phyloP scores from a whole-genome alignment of 2,797 vertebrate species.

The Acanthurus lineatus region DNA sequence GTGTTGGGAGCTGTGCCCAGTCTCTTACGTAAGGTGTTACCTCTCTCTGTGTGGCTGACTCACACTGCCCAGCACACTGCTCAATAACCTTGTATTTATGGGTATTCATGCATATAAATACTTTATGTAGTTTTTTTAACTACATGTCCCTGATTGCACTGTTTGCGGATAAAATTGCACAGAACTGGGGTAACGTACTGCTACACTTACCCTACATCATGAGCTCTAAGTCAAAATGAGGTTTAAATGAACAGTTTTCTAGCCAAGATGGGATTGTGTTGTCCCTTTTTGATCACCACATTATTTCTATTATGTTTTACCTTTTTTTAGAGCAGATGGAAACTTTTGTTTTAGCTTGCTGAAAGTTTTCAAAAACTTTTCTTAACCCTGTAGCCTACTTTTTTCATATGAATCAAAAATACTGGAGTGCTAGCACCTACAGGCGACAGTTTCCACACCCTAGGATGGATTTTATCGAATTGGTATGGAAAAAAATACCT shows the following conservation, averaged over 20 bases:
- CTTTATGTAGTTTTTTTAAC: constrained; percentile 13
- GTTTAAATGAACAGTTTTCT: background rate
- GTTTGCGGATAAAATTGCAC: constrained; percentile 6
- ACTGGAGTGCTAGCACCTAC: too few species aligned
- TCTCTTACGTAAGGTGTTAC: constrained; percentile 55
- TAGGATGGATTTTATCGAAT: too few species aligned
- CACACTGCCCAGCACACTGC: constrained; percentile 22
- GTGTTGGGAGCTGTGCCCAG: constrained; percentile 47
- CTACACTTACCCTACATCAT: background rate
- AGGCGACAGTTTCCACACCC: too few species aligned
- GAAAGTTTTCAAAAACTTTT: background rate
- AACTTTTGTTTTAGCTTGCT: background rate
- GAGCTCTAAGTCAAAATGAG: background rate
- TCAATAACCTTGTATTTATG: constrained; percentile 46
- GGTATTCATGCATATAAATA: constrained; percentile 48
- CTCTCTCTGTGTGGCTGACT: constrained; percentile 45
- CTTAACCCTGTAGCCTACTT: background rate
- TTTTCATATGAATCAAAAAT: background rate
- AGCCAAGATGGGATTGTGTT: background rate
- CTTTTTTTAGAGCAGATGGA: background rate
- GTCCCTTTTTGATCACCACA: background rate
- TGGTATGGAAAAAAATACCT: too few species aligned
- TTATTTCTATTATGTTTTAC: background rate
- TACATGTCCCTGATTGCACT: constrained; percentile 19
- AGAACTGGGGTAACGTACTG: background rate